Percentiles rank a stretch among this genome's conserved stretches.
phyloP scores from a whole-genome alignment of 2,113 vertebrate species.

The Azemiops feae region DNA sequence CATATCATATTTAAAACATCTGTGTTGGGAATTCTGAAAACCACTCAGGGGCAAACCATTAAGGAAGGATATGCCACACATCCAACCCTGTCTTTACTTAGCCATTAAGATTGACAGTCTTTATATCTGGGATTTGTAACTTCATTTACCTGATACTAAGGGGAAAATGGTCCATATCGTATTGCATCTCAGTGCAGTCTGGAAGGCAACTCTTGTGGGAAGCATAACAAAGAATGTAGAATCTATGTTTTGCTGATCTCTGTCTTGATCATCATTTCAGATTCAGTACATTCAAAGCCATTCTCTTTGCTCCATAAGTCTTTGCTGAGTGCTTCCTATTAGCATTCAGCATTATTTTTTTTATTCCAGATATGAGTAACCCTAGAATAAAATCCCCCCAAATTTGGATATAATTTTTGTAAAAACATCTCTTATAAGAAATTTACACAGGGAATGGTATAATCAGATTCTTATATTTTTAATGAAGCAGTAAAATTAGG shows the following conservation, averaged over 20 bases:
- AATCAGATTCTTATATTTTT: neutral
- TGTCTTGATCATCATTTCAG: neutral
- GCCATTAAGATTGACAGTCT: conserved; percentile 45
- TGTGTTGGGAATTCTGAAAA: conserved; percentile 54
- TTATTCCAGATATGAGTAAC: neutral
- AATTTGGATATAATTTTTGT: neutral
- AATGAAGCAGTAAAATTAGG: neutral
- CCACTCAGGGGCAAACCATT: conserved; percentile 56
- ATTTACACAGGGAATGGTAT: neutral
- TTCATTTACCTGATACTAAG: conserved; percentile 48
- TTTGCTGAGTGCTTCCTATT: neutral
- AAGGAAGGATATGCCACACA: conserved; percentile 53
- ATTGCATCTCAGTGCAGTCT: neutral
- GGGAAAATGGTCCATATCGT: conserved; percentile 12
- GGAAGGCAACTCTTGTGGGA: conserved; percentile 1
- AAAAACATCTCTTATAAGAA: neutral
- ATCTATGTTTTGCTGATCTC: neutral
- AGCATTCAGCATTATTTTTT: neutral
- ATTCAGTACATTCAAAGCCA: neutral
- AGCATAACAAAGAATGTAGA: neutral
- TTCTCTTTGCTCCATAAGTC: neutral
- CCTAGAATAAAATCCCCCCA: neutral
- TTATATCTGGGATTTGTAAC: conserved; percentile 35
- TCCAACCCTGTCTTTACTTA: conserved; percentile 52
- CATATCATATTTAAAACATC: conserved; percentile 63